Base-by-base conservation (phyloP, 2,888 invertebrate species). In the Adineta ricciae region DNA sequence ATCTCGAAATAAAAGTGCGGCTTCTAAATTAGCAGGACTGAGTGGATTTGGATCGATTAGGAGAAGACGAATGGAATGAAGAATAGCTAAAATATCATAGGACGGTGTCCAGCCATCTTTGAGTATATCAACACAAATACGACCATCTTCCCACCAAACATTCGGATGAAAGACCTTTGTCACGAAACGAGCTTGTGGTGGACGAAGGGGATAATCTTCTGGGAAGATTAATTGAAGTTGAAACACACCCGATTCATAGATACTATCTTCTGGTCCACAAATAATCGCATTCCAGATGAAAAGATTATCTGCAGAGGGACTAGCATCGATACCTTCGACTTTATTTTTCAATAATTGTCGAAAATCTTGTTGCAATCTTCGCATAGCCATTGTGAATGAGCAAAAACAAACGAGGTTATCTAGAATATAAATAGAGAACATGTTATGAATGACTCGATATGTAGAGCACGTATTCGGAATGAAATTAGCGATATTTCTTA, bases 261-360 rank as follows among this genome's bases (percentile, higher is more conserved):
- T 9, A 41, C 24, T 78, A 24, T 41, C 78, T 78, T 78, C 78
- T 2, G 78, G 78, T n/a, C 78, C 78, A 78, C 41, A 78, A 11
- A 78, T 78, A 78, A 78, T 78, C n/a, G 78, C 78, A 78, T 78
- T 78, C 78, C 78, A 78, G 11, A 78, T 19, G 41, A 78, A 78
- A 24, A 78, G 2, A 78, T 78, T 78, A 8, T 78, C 78, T 9
- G 78, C 3, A 2, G 78, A 78, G 5, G 78, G 78, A 41, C 41
- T 41, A n/a, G 78, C 78, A 78, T 78, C 41, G 4, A 78, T 78
- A 41, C 78, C 78, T 41, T 78, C 78, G 1, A 41, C 78, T 41
- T 41, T 78, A 78, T 78, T 78, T 41, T 78, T 78, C 0, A 78
- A 41, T 14, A 78, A n/a, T n/a, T 78, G 24, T 41, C 78, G 78